These are phyloP conservation scores for Camponotus pennsylvanicus DNA, from an alignment of 1,140 invertebrate species.

Conservation along the genomic window DNA sequence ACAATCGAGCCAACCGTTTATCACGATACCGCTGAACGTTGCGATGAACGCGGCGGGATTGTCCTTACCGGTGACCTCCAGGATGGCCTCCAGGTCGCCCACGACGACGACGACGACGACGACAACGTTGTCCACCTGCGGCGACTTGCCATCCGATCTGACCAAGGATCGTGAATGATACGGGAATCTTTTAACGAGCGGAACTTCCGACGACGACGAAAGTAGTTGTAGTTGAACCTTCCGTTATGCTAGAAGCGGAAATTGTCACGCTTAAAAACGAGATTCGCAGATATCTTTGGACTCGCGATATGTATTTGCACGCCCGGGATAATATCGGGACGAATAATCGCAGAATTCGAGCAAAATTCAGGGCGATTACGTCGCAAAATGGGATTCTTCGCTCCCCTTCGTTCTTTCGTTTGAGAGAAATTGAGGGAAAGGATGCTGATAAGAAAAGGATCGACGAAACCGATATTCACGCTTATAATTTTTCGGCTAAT, in stretches of 20 bases:
- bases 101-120: constrained; percentile 67
- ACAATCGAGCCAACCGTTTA: constrained; percentile 83
- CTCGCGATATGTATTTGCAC: constrained; percentile 4
- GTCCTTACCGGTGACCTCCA: constrained; percentile 81
- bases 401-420: neutral
- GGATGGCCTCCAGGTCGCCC: constrained; percentile 75
- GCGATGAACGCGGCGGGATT: constrained; percentile 83
- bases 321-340: neutral
- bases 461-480: neutral
- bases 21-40: constrained; percentile 84
- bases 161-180: constrained; percentile 83
- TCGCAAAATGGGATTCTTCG: constrained; percentile 32
- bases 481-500: neutral
- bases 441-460: neutral
- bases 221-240: neutral
- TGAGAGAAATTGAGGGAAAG: neutral
- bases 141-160: constrained; percentile 82
- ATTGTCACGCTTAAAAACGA: neutral
- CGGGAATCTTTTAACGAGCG: neutral
- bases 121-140: constrained; percentile 69
- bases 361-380: neutral
- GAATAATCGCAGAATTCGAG: neutral
- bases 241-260: neutral
- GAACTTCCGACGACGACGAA: constrained; percentile 9
- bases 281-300: neutral